phyloP scores from a whole-genome alignment of 2,888 invertebrate genomes.

The Cremastobaeus sp. region DNA sequence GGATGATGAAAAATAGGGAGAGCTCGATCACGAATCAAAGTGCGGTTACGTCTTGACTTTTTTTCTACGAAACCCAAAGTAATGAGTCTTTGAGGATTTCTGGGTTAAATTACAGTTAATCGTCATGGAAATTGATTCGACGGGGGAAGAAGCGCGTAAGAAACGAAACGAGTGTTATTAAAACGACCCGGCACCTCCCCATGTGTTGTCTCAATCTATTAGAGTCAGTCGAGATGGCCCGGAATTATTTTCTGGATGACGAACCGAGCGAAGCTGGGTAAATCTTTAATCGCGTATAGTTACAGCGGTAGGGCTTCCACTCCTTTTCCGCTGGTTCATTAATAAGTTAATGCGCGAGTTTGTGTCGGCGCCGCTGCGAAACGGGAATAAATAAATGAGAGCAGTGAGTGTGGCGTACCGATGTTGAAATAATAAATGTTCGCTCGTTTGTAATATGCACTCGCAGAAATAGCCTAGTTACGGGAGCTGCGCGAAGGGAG shows the following conservation, averaged over 20 bases:
- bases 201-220: no score
- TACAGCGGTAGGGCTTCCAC: slow-evolving; percentile 1
- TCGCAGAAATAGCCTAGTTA: slow-evolving; percentile 51
- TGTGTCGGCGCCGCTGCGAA: slow-evolving; percentile 48
- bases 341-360: slow-evolving; percentile 58
- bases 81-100: no score
- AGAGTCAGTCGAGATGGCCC: slow-evolving; percentile 16
- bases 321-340: slow-evolving; percentile 35
- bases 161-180: no score
- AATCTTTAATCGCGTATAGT: slow-evolving; percentile 46
- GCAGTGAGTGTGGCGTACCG: slow-evolving; percentile 55
- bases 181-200: no score
- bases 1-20: slow-evolving; percentile 54
- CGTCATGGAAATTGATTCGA: no score
- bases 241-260: slow-evolving; percentile 47
- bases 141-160: no score
- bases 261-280: slow-evolving; percentile 23
- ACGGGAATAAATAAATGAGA: slow-evolving; percentile 58
- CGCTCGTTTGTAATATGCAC: slow-evolving; percentile 49
- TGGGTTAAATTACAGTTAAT: no score
- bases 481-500: slow-evolving; percentile 31
- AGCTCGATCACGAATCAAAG: slow-evolving; percentile 46
- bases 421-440: slow-evolving; percentile 59
- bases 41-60: slow-evolving; percentile 39
- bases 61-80: no score